A percentile compares a stretch with the other conserved stretches of the same genome.
Conservation (phyloP, 2,888 invertebrate species). For the Globia sparganii region DNA sequence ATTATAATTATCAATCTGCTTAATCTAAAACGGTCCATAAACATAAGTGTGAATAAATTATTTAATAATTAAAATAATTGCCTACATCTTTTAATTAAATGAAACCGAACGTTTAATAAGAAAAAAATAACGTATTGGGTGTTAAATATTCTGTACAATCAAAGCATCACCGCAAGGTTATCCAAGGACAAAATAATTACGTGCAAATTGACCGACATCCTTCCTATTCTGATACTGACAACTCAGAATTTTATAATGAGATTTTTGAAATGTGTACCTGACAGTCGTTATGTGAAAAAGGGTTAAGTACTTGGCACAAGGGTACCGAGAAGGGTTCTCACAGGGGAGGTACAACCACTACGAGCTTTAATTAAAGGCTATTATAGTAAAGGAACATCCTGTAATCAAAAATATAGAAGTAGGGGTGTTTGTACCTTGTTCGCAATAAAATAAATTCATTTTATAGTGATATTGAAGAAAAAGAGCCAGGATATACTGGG, state of each 20-base stretch:
- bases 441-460: background rate
- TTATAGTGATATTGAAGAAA: background rate
- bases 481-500: background rate
- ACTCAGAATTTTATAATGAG: slow-evolving; percentile 10
- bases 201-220: background rate
- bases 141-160: background rate
- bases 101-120: background rate
- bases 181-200: slow-evolving; percentile 15
- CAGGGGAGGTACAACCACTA: slow-evolving; percentile 20
- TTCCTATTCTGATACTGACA: slow-evolving; percentile 2
- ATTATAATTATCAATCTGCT: slow-evolving; percentile 8
- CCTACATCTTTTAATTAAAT: background rate
- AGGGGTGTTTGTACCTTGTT: background rate
- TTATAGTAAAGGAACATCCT: background rate
- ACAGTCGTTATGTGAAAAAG: slow-evolving; percentile 20
- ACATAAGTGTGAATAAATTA: slow-evolving; percentile 6
- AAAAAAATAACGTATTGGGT: background rate
- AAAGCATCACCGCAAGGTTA: background rate
- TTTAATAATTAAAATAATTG: slow-evolving; percentile 5
- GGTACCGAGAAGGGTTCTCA: slow-evolving; percentile 31
- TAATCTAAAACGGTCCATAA: slow-evolving; percentile 17
- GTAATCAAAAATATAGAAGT: background rate
- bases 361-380: slow-evolving; percentile 3
- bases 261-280: slow-evolving; percentile 10
- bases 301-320: slow-evolving; percentile 10